Percentiles rank a stretch among this genome's conserved stretches.
phyloP scores from a whole-genome alignment of 2,888 invertebrate genomes.

The Drosophila antonietae region DNA sequence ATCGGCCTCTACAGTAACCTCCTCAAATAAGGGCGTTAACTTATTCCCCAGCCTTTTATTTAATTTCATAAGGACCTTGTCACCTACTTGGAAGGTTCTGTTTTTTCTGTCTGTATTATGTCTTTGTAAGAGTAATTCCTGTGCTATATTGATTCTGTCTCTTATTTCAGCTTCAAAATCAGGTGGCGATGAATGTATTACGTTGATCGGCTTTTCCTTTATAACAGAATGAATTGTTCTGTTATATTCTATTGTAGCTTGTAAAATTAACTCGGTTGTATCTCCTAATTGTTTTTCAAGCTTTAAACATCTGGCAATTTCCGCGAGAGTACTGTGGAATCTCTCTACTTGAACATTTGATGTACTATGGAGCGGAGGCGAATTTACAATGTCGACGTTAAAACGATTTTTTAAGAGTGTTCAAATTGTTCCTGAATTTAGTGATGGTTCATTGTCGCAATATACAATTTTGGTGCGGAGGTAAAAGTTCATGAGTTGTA shows the following conservation, averaged over 20 bases:
- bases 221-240: constrained; percentile 9
- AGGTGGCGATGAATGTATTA: neutral
- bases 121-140: neutral
- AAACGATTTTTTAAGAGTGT: constrained; percentile 14
- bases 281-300: no score
- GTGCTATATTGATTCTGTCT: neutral
- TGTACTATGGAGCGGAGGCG: constrained; percentile 44
- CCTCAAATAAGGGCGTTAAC: neutral
- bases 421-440: neutral
- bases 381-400: constrained; percentile 12
- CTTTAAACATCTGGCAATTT: no score
- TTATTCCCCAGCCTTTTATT: neutral
- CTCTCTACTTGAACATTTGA: constrained; percentile 28
- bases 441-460: neutral
- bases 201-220: constrained; percentile 8
- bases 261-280: no score
- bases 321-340: no score
- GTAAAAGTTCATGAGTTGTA: neutral
- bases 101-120: neutral
- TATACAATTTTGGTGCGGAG: neutral
- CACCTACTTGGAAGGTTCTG: neutral
- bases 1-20: neutral
- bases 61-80: neutral
- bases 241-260: constrained; percentile 22
- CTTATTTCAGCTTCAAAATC: constrained; percentile 1